phyloP scores from a whole-genome alignment of 2,113 vertebrate genomes.

The Syngnathus typhle region DNA sequence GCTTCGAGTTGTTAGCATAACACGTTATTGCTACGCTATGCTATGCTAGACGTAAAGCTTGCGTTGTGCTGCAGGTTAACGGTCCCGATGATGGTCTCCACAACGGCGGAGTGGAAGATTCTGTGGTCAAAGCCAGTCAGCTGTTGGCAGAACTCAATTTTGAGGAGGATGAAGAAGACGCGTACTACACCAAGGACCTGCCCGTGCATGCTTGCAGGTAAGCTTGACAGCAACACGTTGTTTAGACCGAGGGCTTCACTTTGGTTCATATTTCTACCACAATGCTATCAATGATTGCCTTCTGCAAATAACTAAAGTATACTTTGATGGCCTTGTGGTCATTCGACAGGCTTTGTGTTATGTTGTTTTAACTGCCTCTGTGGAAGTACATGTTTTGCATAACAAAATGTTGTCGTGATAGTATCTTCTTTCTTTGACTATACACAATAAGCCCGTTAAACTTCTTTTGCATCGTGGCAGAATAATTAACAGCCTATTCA shows the following conservation, averaged over 20 bases:
- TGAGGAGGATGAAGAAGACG: conserved; percentile 95
- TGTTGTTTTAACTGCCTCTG: background rate
- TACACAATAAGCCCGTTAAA: background rate
- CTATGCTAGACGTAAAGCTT: conserved; percentile 15
- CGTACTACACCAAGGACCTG: conserved; percentile 96
- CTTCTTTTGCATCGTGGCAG: background rate
- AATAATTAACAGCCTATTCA: too few relatives aligned
- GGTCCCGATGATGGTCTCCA: conserved; percentile 89
- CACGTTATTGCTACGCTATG: background rate
- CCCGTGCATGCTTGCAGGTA: conserved; percentile 96
- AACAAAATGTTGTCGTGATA: background rate
- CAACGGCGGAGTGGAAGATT: conserved; percentile 84
- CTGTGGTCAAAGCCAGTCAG: conserved; percentile 88
- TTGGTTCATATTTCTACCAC: background rate
- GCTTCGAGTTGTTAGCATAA: conserved; percentile 27
- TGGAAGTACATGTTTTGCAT: background rate
- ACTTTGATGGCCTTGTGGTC: background rate
- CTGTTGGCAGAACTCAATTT: conserved; percentile 93
- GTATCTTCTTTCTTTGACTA: background rate
- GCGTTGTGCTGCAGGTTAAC: conserved; percentile 74
- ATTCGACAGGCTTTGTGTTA: background rate
- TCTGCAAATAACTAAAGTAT: background rate
- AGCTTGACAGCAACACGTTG: conserved; percentile 35
- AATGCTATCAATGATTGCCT: background rate
- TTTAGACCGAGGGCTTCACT: background rate